Base-by-base conservation (phyloP, 1,140 invertebrate species). In the Chironomus striatipennis region DNA sequence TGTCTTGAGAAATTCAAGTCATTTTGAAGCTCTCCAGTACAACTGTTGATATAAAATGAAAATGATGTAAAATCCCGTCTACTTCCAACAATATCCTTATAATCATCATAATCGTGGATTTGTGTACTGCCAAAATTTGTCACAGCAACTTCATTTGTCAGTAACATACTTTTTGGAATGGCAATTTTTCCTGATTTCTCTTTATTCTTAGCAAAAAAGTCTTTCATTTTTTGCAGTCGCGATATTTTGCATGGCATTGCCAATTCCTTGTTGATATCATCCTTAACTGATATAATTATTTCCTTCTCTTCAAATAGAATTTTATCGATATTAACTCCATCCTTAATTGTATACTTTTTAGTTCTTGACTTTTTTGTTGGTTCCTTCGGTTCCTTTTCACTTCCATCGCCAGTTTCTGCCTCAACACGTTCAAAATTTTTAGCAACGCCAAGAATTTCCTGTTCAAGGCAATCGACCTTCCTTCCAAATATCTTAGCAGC, bases 31-130 rank as follows among this genome's bases (percentile, higher is more conserved):
- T 70, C 65, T 9, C 65, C 65, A 0, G 65, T 70, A 5, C n/a
- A 5, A 7, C 17, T 9, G 20, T 70, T 21, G 17, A 70, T 70
- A 10, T 70, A 21, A 18, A 18, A 70, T 70, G 65, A 70, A 70
- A 70, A 70, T 21, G 65, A 70, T 70, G 65, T 70, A 10, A 70
- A 70, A 70, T 70, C 65, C 18, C 18, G n/a, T 12, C 65, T n/a
- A 21, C 65, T 70, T 70, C 65, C 65, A 18, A 70, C 65, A 12
- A 70, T 70, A 20, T 70, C 65, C 6, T 70, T 70, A 12, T 70
- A 18, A 20, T 70, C 65, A 70, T 70, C 65, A 70, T 70, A 70
- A 12, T 70, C 65, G 18, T 70, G 18, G 3, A 70, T 70, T 1
- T 18, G 17, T 70, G 65, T 70, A 21, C 18, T 21, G 7, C 65